These are phyloP conservation scores for Brachionus koreanus DNA, from an alignment of 1,140 invertebrate species.

Conservation along the genomic window DNA sequence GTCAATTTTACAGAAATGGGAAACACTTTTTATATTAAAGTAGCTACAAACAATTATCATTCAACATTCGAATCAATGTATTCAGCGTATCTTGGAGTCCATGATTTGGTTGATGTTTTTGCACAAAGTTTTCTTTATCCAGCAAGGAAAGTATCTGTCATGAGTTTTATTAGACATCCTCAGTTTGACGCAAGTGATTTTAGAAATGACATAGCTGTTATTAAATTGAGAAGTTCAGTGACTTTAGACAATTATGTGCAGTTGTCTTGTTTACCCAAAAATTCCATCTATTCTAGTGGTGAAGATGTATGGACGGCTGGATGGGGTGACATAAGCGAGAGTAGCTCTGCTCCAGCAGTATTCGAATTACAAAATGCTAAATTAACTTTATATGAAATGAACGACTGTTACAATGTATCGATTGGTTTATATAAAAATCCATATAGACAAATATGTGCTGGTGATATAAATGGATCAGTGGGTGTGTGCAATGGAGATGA, in stretches of 20 bases:
- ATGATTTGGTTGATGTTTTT: neutral
- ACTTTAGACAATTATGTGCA: neutral
- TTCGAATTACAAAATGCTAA: neutral
- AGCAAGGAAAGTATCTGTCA: neutral
- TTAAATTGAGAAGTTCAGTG: neutral
- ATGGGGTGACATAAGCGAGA: neutral
- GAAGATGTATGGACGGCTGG: constrained; percentile 10
- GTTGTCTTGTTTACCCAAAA: constrained; percentile 19
- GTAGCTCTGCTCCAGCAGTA: neutral
- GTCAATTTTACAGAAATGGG: neutral
- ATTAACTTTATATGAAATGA: neutral
- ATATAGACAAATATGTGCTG: constrained; percentile 19
- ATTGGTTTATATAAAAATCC: neutral
- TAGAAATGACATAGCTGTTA: neutral
- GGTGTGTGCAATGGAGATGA: constrained; percentile 5
- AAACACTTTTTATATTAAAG: no score
- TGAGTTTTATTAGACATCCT: neutral
- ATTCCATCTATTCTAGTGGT: neutral
- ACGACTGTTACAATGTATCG: neutral
- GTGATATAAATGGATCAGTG: neutral
- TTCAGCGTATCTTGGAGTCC: neutral
- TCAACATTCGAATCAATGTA: constrained; percentile 18
- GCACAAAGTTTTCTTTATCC: neutral
- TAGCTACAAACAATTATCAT: neutral
- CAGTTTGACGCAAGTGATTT: neutral